Evolutionary conservation across 2,888 invertebrate species (phyloP).

Genomic region (Heliconius cydno): DNA sequence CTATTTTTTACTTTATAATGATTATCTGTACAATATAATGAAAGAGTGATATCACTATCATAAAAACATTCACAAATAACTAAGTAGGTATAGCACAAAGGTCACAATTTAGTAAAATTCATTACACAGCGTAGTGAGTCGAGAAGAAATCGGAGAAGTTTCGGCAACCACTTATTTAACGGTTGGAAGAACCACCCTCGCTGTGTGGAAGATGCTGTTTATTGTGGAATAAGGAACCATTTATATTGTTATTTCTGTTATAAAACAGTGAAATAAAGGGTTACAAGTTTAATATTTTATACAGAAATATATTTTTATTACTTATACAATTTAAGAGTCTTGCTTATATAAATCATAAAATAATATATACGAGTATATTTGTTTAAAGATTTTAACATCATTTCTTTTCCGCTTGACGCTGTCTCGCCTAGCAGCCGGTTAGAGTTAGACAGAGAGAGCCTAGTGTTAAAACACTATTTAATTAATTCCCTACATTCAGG

Average conservation of each 20-base stretch:
- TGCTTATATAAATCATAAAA: too few species aligned
- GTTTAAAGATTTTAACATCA: background rate
- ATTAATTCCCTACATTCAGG: too few species aligned
- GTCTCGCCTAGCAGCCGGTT: too few species aligned
- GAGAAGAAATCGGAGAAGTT: conserved; percentile 17
- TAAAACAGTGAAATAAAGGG: background rate
- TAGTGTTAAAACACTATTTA: too few species aligned
- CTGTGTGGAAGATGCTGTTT: conserved; percentile 25
- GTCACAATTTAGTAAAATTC: conserved; percentile 3
- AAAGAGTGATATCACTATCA: background rate
- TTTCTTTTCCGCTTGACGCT: too few species aligned
- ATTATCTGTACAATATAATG: background rate
- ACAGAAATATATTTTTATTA: background rate
- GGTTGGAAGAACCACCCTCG: conserved; percentile 24
- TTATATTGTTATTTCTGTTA: conserved; percentile 8
- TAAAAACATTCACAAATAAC: background rate
- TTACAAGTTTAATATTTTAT: background rate
- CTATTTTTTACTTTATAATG: background rate
- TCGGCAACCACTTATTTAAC: conserved; percentile 29
- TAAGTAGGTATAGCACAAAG: background rate
- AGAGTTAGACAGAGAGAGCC: too few species aligned
- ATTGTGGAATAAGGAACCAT: conserved; percentile 20
- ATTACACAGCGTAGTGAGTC: conserved; percentile 31
- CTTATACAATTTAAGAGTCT: background rate
- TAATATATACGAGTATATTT: background rate